Evolutionary conservation across 2,113 vertebrate genomes (phyloP).

Genomic region (Probosciger aterrimus): DNA sequence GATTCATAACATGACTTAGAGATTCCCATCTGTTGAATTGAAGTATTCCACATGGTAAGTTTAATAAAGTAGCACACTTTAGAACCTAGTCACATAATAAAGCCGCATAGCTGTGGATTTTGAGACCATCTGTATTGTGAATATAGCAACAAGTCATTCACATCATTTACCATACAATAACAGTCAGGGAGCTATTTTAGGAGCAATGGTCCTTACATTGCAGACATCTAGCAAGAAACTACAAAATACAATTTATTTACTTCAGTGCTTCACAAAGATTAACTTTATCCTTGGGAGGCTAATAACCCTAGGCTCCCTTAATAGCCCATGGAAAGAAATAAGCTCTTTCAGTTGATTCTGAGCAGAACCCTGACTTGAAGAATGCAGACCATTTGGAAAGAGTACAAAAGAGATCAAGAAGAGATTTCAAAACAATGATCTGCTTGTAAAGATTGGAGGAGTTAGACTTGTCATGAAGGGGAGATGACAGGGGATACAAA

Average conservation of each 20-base stretch:
- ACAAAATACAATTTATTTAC: constrained; percentile 57
- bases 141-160: constrained; percentile 53
- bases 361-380: background rate
- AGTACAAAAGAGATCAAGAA: background rate
- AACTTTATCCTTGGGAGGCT: constrained; percentile 57
- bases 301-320: constrained; percentile 44
- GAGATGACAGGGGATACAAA: background rate
- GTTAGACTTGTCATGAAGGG: background rate
- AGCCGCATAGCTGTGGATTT: background rate
- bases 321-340: constrained; percentile 38
- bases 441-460: background rate
- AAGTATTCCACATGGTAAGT: background rate
- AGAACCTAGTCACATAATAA: constrained; percentile 35
- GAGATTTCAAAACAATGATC: background rate
- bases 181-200: constrained; percentile 51
- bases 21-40: constrained; percentile 14
- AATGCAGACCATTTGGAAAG: background rate
- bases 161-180: constrained; percentile 48
- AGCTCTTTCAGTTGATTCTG: constrained; percentile 2
- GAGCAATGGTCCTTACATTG: constrained; percentile 51
- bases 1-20: background rate
- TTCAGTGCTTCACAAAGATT: constrained; percentile 54
- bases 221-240: constrained; percentile 36
- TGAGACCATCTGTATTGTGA: constrained; percentile 35
- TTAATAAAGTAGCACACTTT: constrained; percentile 19